Conservation (phyloP, 2,113 vertebrate species). For the Pachypanchax playfairii region DNA sequence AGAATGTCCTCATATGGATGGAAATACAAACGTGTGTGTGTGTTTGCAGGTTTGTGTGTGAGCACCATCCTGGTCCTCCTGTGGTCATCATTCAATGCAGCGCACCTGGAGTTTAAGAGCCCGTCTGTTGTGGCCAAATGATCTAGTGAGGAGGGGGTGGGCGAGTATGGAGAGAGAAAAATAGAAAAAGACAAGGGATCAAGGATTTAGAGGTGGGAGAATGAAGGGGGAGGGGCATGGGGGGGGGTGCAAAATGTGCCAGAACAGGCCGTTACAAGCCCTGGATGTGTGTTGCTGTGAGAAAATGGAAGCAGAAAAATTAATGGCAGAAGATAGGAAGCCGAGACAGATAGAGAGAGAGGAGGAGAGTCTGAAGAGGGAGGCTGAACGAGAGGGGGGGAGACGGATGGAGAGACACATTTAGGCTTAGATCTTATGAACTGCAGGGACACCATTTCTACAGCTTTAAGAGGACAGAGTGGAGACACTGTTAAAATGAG, state of each 20-base stretch:
- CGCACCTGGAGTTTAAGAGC: constrained; percentile 51
- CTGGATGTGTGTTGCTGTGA: constrained; percentile 20
- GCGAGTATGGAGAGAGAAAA: constrained; percentile 4
- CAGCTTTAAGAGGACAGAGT: constrained; percentile 18
- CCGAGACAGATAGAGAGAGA: not conserved
- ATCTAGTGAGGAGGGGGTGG: constrained; percentile 21
- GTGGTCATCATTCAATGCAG: constrained; percentile 46
- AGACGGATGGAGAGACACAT: constrained; percentile 42
- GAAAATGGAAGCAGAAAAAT: constrained; percentile 40
- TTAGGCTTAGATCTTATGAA: constrained; percentile 48
- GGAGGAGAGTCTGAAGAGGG: constrained; percentile 18
- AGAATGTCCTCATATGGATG: no score
- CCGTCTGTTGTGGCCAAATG: constrained; percentile 51
- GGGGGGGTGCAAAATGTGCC: constrained; percentile 24
- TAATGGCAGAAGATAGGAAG: constrained; percentile 11
- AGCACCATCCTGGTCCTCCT: constrained; percentile 11
- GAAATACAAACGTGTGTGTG: no score
- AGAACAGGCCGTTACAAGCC: not conserved
- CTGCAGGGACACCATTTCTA: constrained; percentile 41
- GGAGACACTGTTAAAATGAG: constrained; percentile 23
- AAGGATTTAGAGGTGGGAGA: no score
- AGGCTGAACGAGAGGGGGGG: constrained; percentile 46
- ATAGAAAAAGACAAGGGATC: constrained; percentile 13
- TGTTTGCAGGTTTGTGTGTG: constrained; percentile 14
- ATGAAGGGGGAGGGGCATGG: not conserved